Base-by-base conservation (phyloP, 2,797 vertebrate species). In the Anomalospiza imberbis region DNA sequence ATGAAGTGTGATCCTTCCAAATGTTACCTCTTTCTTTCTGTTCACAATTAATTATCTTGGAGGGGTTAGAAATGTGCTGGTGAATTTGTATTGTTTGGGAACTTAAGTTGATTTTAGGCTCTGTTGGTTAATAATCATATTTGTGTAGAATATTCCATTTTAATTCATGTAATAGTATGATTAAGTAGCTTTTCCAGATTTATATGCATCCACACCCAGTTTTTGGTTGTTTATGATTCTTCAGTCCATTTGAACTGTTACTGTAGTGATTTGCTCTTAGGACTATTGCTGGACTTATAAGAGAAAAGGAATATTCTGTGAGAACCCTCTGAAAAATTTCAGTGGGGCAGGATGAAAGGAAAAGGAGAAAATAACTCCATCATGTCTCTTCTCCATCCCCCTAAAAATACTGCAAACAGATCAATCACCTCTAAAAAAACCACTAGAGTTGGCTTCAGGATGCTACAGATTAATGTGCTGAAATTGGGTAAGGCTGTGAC, bases 341-440 rank as follows among this genome's bases (percentile, higher is more conserved):
- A 55, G 2, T 11, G 13, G 7, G 0, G 1, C 20, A 54, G 20
- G 6, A 65, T n/a, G 21, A 65, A 91, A 72, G 9, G 14, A 85
- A 91, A 68, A 7, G 8, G 9, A 76, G 6, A 76, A 79, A 72
- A 29, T 22, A 0, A 34, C 68, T 73, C 31, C 15, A 12, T 58
- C 12, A 20, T 28, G 5, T 47, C 7, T 50, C 17, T 10, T 61
- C 4, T 8, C 4, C 4, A 6, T 3, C 6, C 7, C 7, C 5
- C 2, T 3, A 26, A 29, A 24, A 60, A n/a, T 45, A 21, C 1
- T 26, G 1, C 7, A 57, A 17, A 36, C 8, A 80, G 80, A 38
- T 15, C 24, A 84, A 40, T 11, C 17, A 34, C 24, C 22, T 58
- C 18, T 76, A 12, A 65, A 80, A 88, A 88, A 71, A 9, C 0